phyloP scores from a whole-genome alignment of 1,140 invertebrate genomes.

The Hormaphis cornu region DNA sequence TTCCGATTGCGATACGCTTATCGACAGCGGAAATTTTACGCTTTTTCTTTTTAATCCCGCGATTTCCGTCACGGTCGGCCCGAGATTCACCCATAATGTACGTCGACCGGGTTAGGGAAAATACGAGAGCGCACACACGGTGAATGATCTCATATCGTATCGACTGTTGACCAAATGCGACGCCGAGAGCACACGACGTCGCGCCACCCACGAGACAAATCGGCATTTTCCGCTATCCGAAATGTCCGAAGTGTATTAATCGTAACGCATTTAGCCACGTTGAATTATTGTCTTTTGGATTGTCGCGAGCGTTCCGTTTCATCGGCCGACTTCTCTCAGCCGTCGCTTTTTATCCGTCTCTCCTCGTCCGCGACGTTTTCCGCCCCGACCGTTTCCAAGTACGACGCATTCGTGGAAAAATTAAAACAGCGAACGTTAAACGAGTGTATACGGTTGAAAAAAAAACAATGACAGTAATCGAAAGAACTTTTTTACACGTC shows the following conservation, averaged over 20 bases:
- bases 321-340: slow-evolving; percentile 1
- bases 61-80: no score
- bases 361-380: background rate
- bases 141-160: background rate
- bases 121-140: no score
- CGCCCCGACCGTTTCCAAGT: background rate
- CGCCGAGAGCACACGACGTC: background rate
- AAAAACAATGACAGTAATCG: no score
- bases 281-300: slow-evolving; percentile 26
- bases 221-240: slow-evolving; percentile 3
- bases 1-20: no score
- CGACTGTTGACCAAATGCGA: background rate
- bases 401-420: no score
- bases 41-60: no score
- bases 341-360: background rate
- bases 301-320: background rate
- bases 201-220: background rate
- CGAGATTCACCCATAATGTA: no score
- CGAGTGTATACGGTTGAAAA: no score
- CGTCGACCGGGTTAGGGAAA: no score
- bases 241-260: slow-evolving; percentile 28
- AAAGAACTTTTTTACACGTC: no score
- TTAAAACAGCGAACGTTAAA: no score
- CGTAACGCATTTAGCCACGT: slow-evolving; percentile 5
- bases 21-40: no score